A percentile compares a stretch with the other conserved stretches of the same genome.
phyloP scores from a whole-genome alignment of 2,113 vertebrate species.

The Chloroceryle aenea region DNA sequence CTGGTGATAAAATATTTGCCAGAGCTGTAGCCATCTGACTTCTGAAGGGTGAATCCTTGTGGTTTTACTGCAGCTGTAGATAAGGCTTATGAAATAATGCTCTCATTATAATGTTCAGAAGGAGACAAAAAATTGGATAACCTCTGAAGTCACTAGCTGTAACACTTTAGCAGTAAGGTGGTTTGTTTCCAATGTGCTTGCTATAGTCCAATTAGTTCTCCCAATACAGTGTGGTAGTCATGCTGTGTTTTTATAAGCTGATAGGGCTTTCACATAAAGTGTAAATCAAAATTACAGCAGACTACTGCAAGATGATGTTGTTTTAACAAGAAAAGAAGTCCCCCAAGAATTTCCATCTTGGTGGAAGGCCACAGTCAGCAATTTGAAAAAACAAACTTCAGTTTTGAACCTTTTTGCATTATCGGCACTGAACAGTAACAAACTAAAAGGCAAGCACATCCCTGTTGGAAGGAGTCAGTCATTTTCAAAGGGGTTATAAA shows the following conservation, averaged over 20 bases:
- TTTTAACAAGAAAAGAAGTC: neutral
- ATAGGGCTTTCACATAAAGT: neutral
- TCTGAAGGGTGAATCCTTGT: neutral
- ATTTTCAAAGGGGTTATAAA: neutral
- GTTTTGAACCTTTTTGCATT: neutral
- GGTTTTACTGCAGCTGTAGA: neutral
- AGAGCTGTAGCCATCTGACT: neutral
- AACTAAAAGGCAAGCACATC: slow-evolving; percentile 13
- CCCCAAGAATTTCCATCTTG: neutral
- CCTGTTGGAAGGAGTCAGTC: neutral
- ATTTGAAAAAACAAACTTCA: neutral
- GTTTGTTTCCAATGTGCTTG: neutral
- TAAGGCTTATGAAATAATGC: neutral
- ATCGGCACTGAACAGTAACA: neutral
- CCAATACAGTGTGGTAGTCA: neutral
- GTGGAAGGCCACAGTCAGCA: neutral
- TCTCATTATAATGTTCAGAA: neutral
- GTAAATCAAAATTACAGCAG: neutral
- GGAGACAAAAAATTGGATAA: neutral
- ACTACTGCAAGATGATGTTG: neutral
- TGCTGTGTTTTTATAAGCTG: neutral
- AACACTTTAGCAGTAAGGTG: neutral
- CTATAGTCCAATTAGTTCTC: neutral
- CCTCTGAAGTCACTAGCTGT: neutral
- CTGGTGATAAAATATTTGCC: neutral